A percentile compares a stretch with the other conserved stretches of the same genome.
Evolutionary conservation across 37 sponge, comb jelly and placozoan genomes (phyloP).

Genomic region (Petrosia ficiformis): DNA sequence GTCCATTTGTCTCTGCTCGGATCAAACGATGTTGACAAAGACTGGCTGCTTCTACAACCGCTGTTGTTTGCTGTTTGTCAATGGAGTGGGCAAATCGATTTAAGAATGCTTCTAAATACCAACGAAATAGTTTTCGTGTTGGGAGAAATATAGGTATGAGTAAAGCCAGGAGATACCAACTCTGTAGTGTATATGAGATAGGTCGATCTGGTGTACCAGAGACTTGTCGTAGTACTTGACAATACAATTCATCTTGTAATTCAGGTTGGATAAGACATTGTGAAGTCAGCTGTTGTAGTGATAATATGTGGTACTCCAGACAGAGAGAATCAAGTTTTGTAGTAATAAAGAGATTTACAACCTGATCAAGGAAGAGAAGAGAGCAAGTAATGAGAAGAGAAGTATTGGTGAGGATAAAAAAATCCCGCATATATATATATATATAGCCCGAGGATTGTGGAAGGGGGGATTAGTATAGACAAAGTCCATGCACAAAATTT

Average conservation of each 20-base stretch:
- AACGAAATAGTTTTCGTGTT: conserved; percentile 1
- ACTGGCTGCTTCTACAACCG: conserved; percentile 1
- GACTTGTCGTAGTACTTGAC: conserved; percentile 62
- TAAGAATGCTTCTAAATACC: conserved; percentile 39
- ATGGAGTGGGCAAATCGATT: not conserved
- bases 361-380: conserved; percentile 14
- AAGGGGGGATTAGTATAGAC: too few relatives aligned
- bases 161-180: conserved; percentile 51
- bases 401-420: not conserved
- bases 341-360: conserved; percentile 32
- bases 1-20: conserved; percentile 3
- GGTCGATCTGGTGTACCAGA: conserved; percentile 4
- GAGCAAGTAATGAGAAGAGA: not conserved
- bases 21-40: conserved; percentile 12
- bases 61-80: not conserved
- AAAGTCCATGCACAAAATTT: too few relatives aligned
- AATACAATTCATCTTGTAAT: conserved; percentile 73
- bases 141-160: conserved; percentile 45
- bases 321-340: conserved; percentile 13
- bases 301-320: conserved; percentile 44
- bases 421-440: too few relatives aligned
- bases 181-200: conserved; percentile 16
- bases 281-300: conserved; percentile 34
- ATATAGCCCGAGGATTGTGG: too few relatives aligned
- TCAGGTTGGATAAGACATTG: conserved; percentile 32